These are phyloP conservation scores for Chionoecetes opilio DNA, from an alignment of 1,140 invertebrate genomes.

Conservation along the genomic window DNA sequence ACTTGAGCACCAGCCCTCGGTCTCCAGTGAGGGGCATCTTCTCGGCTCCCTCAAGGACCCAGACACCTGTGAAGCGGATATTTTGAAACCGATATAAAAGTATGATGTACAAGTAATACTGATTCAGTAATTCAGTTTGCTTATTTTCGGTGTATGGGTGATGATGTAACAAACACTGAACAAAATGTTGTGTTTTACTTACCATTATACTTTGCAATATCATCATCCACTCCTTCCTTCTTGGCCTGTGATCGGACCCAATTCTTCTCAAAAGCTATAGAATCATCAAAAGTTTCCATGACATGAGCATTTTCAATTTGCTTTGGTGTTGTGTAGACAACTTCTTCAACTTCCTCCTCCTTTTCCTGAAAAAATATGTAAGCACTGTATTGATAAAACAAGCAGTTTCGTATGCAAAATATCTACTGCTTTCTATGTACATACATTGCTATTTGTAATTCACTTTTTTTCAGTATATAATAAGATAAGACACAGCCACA, in stretches of 20 bases:
- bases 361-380: conserved; percentile 57
- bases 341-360: conserved; percentile 80
- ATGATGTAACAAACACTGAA: no score
- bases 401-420: no score
- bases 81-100: conserved; percentile 54
- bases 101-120: not conserved
- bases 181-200: no score
- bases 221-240: conserved; percentile 95
- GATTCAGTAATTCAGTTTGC: no score
- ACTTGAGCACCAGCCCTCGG: conserved; percentile 94
- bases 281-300: conserved; percentile 95
- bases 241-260: conserved; percentile 97
- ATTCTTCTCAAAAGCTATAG: conserved; percentile 88
- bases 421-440: no score
- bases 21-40: conserved; percentile 92
- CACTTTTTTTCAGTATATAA: no score
- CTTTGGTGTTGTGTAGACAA: conserved; percentile 83
- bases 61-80: conserved; percentile 85
- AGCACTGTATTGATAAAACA: no score
- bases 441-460: no score
- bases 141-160: no score
- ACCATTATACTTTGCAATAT: conserved; percentile 98
- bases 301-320: conserved; percentile 88
- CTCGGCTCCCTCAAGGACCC: conserved; percentile 91
- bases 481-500: no score